phyloP scores from a whole-genome alignment of 2,888 invertebrate genomes.

The Dioctria linearis region DNA sequence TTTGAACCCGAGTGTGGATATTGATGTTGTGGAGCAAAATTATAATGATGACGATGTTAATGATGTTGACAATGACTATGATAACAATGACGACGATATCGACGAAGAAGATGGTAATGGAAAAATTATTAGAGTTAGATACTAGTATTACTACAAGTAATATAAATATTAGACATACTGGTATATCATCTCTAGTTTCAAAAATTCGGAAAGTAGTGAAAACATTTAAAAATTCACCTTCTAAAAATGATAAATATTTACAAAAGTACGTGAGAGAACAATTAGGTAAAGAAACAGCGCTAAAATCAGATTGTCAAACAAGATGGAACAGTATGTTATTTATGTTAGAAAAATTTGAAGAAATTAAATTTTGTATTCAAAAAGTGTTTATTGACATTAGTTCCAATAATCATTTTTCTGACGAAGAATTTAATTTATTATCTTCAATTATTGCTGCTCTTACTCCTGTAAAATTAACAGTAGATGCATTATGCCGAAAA shows the following conservation, averaged over 20 bases:
- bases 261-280: conserved; percentile 54
- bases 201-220: conserved; percentile 42
- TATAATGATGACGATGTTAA: not conserved
- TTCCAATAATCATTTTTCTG: conserved; percentile 52
- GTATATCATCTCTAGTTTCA: not conserved
- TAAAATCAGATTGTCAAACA: conserved; percentile 57
- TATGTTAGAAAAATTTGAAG: conserved; percentile 57
- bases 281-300: conserved; percentile 53
- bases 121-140: too few species aligned
- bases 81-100: conserved; percentile 13
- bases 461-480: conserved; percentile 9
- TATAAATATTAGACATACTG: not conserved
- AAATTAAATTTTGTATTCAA: conserved; percentile 58
- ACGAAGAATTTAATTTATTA: conserved; percentile 7
- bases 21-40: not conserved
- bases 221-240: conserved; percentile 18
- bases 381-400: conserved; percentile 60
- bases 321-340: conserved; percentile 55
- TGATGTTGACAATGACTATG: not conserved
- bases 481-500: conserved; percentile 23
- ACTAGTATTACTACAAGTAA: too few species aligned
- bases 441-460: conserved; percentile 5
- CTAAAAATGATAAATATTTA: conserved; percentile 52
- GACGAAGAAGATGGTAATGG: too few species aligned
- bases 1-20: not conserved